These are phyloP conservation scores for Drosophila subobscura DNA, from an alignment of 1,140 invertebrate genomes.

Conservation along the genomic window DNA sequence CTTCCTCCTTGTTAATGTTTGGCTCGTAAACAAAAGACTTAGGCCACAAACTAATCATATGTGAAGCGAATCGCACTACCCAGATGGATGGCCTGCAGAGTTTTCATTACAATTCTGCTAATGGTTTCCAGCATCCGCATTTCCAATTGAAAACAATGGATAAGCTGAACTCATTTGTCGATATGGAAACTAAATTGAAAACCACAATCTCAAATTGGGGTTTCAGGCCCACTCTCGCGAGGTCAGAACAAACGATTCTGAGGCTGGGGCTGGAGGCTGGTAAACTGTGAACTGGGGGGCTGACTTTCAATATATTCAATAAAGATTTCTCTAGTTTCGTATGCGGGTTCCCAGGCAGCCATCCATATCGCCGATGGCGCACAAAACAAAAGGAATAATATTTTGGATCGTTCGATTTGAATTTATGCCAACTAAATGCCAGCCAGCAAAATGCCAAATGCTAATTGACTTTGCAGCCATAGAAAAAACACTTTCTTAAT, in stretches of 20 bases:
- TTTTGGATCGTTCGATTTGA: constrained; percentile 50
- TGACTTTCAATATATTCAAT: constrained; percentile 30
- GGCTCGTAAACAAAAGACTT: constrained; percentile 65
- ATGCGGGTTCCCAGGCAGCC: constrained; percentile 44
- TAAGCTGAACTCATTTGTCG: constrained; percentile 35
- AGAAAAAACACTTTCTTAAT: constrained; percentile 63
- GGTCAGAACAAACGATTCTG: constrained; percentile 22
- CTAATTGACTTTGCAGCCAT: constrained; percentile 68
- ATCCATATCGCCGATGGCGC: constrained; percentile 3
- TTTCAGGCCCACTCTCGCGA: constrained; percentile 15
- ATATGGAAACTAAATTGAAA: constrained; percentile 44
- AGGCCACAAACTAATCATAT: constrained; percentile 48
- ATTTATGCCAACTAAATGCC: constrained; percentile 60
- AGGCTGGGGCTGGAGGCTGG: no score
- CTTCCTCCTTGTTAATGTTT: constrained; percentile 42
- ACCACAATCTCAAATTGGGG: constrained; percentile 27
- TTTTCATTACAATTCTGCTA: constrained; percentile 51
- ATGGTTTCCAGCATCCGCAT: constrained; percentile 18
- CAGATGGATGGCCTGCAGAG: constrained; percentile 38
- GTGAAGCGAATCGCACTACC: constrained; percentile 1
- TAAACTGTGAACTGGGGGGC: neutral
- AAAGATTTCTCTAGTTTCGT: constrained; percentile 51
- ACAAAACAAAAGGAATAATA: constrained; percentile 31
- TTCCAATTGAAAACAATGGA: constrained; percentile 15
- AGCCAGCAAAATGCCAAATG: constrained; percentile 64